Percentiles rank a stretch among this genome's conserved stretches.
phyloP scores from a whole-genome alignment of 2,888 invertebrate genomes.

The Agonum fuliginosum region DNA sequence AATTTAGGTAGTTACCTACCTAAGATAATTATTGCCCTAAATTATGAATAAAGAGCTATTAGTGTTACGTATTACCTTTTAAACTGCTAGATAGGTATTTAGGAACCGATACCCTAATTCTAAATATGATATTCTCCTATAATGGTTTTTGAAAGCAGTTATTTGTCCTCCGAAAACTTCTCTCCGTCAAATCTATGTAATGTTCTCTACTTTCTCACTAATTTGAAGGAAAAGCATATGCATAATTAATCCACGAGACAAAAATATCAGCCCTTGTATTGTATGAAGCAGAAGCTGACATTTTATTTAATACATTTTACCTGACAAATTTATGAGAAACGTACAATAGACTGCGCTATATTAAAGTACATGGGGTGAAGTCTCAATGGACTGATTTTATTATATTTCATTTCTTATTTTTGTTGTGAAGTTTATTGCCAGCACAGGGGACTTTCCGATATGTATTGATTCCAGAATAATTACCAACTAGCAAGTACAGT shows the following conservation, averaged over 20 bases:
- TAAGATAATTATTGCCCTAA: no score
- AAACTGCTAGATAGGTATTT: no score
- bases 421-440: not conserved
- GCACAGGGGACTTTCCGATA: not conserved
- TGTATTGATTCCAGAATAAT: no score
- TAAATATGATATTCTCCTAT: no score
- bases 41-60: no score
- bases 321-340: slow-evolving; percentile 27
- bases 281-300: slow-evolving; percentile 8
- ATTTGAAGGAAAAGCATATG: not conserved
- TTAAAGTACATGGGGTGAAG: not conserved
- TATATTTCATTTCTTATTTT: slow-evolving; percentile 5
- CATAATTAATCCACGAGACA: not conserved
- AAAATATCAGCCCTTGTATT: not conserved
- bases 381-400: slow-evolving; percentile 1
- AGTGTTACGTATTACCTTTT: no score
- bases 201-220: not conserved
- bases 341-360: not conserved
- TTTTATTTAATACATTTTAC: slow-evolving; percentile 34
- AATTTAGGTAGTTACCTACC: no score
- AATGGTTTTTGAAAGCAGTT: no score
- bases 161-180: no score
- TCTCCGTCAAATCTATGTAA: not conserved
- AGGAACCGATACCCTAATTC: no score
- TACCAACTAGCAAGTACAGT: not conserved